Evolutionary conservation across 1,140 invertebrate genomes (phyloP).

Genomic region (Panagrolaimus sp.): DNA sequence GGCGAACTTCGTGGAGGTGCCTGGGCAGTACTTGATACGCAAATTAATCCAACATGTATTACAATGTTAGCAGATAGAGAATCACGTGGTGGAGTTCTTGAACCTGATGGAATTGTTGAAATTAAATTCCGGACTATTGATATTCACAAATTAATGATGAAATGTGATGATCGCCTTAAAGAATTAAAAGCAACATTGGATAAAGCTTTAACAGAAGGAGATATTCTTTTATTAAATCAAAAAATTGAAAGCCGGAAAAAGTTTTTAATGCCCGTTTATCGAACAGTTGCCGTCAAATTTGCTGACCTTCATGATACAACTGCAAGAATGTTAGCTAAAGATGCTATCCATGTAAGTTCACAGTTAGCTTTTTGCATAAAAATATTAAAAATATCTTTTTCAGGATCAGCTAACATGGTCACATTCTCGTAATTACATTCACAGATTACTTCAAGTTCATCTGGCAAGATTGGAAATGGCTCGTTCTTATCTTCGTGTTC

Average conservation of each 20-base stretch:
- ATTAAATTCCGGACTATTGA: constrained; percentile 92
- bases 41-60: constrained; percentile 88
- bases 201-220: constrained; percentile 61
- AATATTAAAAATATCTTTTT: constrained; percentile 15
- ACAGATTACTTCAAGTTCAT: constrained; percentile 44
- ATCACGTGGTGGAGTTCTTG: constrained; percentile 81
- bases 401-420: constrained; percentile 52
- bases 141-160: constrained; percentile 63
- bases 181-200: constrained; percentile 62
- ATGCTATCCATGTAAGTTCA: constrained; percentile 62
- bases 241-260: constrained; percentile 70
- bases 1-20: constrained; percentile 92
- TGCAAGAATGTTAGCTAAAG: constrained; percentile 90
- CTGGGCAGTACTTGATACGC: constrained; percentile 95
- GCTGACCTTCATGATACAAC: constrained; percentile 97
- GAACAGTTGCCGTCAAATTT: constrained; percentile 85
- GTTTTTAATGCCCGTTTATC: constrained; percentile 76
- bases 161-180: constrained; percentile 61
- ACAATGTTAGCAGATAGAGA: constrained; percentile 96
- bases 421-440: constrained; percentile 50
- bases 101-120: constrained; percentile 93
- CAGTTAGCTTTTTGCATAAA: background rate
- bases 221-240: constrained; percentile 4
- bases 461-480: constrained; percentile 51
- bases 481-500: constrained; percentile 36